These are phyloP conservation scores for Nerophis lumbriciformis DNA, from an alignment of 2,113 vertebrate genomes.

Conservation along the genomic window DNA sequence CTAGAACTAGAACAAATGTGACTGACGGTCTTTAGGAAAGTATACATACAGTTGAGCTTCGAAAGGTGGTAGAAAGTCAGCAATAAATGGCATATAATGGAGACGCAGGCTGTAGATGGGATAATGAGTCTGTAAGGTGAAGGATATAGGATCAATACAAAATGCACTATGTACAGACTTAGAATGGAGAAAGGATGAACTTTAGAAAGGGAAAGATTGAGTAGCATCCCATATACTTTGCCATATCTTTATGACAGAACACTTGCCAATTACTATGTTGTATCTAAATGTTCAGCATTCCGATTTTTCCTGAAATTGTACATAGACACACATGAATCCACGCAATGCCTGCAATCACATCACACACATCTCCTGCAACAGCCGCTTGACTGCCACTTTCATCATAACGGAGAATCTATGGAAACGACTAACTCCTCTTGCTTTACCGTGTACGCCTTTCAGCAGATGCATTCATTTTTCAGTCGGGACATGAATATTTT, in stretches of 20 bases:
- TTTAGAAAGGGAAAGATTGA: conserved; percentile 27
- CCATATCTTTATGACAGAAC: background rate
- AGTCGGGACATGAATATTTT: conserved; percentile 66
- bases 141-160: conserved; percentile 60
- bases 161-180: conserved; percentile 65
- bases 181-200: conserved; percentile 30
- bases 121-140: conserved; percentile 55
- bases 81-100: conserved; percentile 33
- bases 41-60: background rate
- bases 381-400: conserved; percentile 51
- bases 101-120: conserved; percentile 52
- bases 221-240: background rate
- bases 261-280: background rate
- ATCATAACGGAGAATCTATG: conserved; percentile 55
- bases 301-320: background rate
- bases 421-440: conserved; percentile 55
- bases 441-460: conserved; percentile 62
- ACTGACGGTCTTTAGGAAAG: no score
- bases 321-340: background rate
- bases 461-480: conserved; percentile 69
- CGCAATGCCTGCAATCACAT: conserved; percentile 6
- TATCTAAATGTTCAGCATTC: background rate
- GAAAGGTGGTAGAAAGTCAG: conserved; percentile 6
- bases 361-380: conserved; percentile 34
- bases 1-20: no score